These are phyloP conservation scores for Pipistrellus pipistrellus DNA, from an alignment of 2,797 vertebrate species.

Conservation along the genomic window DNA sequence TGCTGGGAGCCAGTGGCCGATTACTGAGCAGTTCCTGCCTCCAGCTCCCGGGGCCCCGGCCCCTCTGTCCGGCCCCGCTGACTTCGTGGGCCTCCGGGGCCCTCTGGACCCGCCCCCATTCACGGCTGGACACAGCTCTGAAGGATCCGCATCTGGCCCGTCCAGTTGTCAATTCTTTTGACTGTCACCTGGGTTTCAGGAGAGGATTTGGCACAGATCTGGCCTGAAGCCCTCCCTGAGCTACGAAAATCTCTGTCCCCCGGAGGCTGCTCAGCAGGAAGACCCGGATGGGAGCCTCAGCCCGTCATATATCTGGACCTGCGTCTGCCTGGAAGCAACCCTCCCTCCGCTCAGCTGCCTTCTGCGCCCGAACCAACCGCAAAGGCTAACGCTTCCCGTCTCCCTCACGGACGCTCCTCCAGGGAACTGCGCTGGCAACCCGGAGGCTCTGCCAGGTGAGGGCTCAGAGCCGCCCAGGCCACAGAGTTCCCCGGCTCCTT, in stretches of 20 bases:
- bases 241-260: not conserved
- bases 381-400: not conserved
- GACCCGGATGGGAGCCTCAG: not conserved
- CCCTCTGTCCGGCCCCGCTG: not conserved
- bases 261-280: not conserved
- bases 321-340: not conserved
- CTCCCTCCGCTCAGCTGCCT: not conserved
- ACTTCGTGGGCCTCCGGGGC: not conserved
- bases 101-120: not conserved
- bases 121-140: not conserved
- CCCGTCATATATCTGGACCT: too few relatives aligned
- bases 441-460: rapidly evolving
- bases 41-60: not conserved
- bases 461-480: not conserved
- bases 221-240: conserved; percentile 32
- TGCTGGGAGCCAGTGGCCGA: not conserved
- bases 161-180: not conserved
- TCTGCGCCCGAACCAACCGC: not conserved
- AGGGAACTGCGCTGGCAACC: not conserved
- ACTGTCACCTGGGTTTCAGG: not conserved
- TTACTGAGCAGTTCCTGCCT: not conserved
- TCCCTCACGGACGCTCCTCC: not conserved
- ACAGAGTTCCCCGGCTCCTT: not conserved
- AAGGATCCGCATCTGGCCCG: not conserved
- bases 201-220: conserved; percentile 11